Percentiles rank a stretch among this genome's conserved stretches.
These are phyloP conservation scores for Andricus curvator DNA, from an alignment of 2,888 invertebrate genomes.

Conservation along the genomic window DNA sequence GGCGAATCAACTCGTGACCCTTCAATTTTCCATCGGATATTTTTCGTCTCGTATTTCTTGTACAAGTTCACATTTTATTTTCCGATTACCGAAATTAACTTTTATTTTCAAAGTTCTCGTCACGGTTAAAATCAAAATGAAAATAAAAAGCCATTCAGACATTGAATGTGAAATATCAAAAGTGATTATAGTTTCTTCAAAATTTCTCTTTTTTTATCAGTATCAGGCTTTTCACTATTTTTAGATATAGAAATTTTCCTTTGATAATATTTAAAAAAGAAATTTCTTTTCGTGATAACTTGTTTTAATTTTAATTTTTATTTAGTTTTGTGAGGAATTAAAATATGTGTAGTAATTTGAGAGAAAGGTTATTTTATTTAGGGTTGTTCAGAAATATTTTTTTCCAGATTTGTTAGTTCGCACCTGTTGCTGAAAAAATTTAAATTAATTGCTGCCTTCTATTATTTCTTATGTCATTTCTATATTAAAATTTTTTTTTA, in stretches of 20 bases:
- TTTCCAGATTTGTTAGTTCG: no score
- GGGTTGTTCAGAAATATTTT: no score
- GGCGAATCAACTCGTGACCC: conserved; percentile 54
- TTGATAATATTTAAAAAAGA: background rate
- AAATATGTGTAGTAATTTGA: no score
- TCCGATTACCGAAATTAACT: background rate
- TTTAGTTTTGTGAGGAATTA: background rate
- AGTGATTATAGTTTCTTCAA: background rate
- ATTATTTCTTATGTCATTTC: no score
- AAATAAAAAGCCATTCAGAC: background rate
- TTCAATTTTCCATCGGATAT: conserved; percentile 43
- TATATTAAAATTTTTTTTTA: no score
- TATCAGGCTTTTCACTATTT: background rate
- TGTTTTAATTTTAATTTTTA: background rate
- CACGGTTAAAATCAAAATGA: background rate
- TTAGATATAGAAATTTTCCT: background rate
- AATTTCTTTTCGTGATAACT: background rate
- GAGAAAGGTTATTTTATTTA: no score
- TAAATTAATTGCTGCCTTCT: no score
- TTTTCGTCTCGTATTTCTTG: conserved; percentile 10
- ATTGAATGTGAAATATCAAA: background rate
- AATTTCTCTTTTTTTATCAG: background rate
- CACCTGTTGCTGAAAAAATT: no score
- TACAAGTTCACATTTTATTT: background rate
- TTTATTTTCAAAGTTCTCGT: background rate